Base-by-base conservation (phyloP, 1,140 invertebrate genomes). In the Lerema accius region DNA sequence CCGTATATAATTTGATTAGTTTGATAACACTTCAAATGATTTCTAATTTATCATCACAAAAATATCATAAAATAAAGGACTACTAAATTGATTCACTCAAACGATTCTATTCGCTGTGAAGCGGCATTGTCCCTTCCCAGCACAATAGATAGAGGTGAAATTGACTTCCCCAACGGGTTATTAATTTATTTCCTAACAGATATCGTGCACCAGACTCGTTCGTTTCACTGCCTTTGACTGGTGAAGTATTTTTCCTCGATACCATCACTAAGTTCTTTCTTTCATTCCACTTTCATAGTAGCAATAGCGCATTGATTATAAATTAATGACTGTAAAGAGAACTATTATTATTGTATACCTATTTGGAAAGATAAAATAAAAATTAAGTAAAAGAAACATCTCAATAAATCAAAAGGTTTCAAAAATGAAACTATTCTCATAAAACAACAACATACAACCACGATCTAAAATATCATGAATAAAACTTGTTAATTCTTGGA, bases 111-210 rank as follows among this genome's bases (percentile, higher is more conserved):
- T 32, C 28, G 28, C 28, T 7, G 28, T 9, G 28, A 32, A 32
- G 28, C 28, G 9, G 28, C 28, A 32, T 32, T 32, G 28, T 32
- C 28, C 28, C 28, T 1, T 32, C 7, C 4, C 9, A 9, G 1
- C 67, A 81, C 78, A 78, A 78, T 71, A 63, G 73, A 71, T 73
- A 75, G 69, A 80, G n/a, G 73, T 73, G 78, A 81, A 81, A 78
- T 81, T 81, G 78, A 71, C 76, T 81, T 45, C 46, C 40, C 56
- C 58, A 46, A 61, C 63, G 49, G 55, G 65, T 70, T 66, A 76
- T 81, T 73, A 81, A 76, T 78, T 80, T 69, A 71, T 80, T 71
- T 78, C 65, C 73, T 76, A 76, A 76, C 76, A 68, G 73, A 65
- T 67, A 46, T 60, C 40, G 56, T 60, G 43, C 55, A 37, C 10